These are phyloP conservation scores for Avahi laniger DNA, from an alignment of 2,797 vertebrate genomes.

Conservation along the genomic window DNA sequence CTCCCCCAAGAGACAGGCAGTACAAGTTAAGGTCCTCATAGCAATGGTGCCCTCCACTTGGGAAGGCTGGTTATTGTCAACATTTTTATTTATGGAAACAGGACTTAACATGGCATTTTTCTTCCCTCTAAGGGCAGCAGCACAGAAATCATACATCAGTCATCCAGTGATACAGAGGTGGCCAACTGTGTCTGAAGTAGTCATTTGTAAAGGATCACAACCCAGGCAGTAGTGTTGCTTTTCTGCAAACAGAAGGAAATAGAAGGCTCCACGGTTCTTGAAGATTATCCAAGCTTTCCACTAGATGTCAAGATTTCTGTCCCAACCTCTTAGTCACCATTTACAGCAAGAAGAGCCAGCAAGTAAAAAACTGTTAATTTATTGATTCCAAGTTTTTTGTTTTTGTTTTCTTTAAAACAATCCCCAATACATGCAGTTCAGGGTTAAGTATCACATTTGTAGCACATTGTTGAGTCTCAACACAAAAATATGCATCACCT, in stretches of 20 bases:
- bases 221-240: constrained; percentile 38
- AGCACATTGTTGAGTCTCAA: constrained; percentile 70
- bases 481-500: constrained; percentile 50
- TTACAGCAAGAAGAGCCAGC: constrained; percentile 76
- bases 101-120: constrained; percentile 48
- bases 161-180: constrained; percentile 46
- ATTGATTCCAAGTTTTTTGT: constrained; percentile 66
- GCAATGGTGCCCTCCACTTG: constrained; percentile 23
- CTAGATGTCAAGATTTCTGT: constrained; percentile 49
- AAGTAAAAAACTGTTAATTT: constrained; percentile 78
- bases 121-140: constrained; percentile 48
- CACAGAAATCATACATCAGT: background rate
- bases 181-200: constrained; percentile 14
- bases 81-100: constrained; percentile 70
- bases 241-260: constrained; percentile 55
- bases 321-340: constrained; percentile 68
- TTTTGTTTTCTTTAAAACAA: constrained; percentile 27
- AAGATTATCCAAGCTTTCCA: constrained; percentile 64
- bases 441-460: constrained; percentile 74
- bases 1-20: constrained; percentile 30
- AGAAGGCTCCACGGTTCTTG: constrained; percentile 56
- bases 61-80: constrained; percentile 22
- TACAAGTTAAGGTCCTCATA: constrained; percentile 44
- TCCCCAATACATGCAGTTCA: constrained; percentile 78
- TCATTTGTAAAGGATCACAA: constrained; percentile 53